Base-by-base conservation (phyloP, 2,797 vertebrate genomes). In the Otolemur crassicaudatus region DNA sequence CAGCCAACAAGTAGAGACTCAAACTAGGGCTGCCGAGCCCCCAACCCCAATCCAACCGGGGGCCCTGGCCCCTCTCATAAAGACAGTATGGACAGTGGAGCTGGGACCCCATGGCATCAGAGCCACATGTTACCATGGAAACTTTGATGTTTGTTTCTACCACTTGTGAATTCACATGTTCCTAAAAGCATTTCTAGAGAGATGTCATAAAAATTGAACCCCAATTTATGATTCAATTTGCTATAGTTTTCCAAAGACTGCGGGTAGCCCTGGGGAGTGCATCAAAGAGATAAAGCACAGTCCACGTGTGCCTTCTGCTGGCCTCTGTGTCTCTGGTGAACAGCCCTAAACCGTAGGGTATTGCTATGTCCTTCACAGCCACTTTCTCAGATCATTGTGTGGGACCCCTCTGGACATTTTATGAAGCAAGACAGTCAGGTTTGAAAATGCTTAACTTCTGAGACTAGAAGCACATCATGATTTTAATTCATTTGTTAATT, bases 71-170 rank as follows among this genome's bases (percentile, higher is more conserved):
- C 22, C 8, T 31, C 69, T 65, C 29, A 0, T 7, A 22, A 56
- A 40, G 43, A 70, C 76, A 60, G 31, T 3, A 3, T 3, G 19
- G 34, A 23, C 0, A 25, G 23, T 29, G 31, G 17, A 20, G 31
- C 6, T 0, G 22, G 43, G 56, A 17, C 23, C 5, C 7, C 2
- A 0, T 17, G 60, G 25, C 43, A 13, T 2, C 1, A 1, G 73
- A 79, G 56, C 29, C 31, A 16, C 0, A 4, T 6, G 22, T 8
- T 23, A 5, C 53, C 43, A 2, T 1, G 16, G 43, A 87, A 37
- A 46, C 25, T 31, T 12, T 4, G 3, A 17, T 1, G 19, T 49
- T 0, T 49, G 11, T 49, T 69, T 31, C 80, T 5, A 58, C 53
- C 60, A 37, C 10, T 31, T 11, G 16, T 3, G 3, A 46, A 29